Percentiles rank a stretch among this genome's conserved stretches.
Conservation (phyloP, 2,113 vertebrate species). For the Brienomyrus longianalis region DNA sequence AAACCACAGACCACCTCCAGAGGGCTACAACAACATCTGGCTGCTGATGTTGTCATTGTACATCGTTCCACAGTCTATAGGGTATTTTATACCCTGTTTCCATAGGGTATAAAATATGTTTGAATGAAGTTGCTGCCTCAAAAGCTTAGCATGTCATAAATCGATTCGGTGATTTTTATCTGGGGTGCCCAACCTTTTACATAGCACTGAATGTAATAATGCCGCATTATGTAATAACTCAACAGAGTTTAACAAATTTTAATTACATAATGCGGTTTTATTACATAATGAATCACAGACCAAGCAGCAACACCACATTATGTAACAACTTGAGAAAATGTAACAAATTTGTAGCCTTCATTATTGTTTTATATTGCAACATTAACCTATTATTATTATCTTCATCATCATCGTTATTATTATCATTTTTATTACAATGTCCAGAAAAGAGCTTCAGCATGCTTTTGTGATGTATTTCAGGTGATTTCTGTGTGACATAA, state of each 20-base stretch:
- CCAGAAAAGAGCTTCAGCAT: neutral
- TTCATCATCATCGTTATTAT: neutral
- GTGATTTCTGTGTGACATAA: neutral
- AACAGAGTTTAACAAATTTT: neutral
- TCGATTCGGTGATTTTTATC: too few relatives aligned
- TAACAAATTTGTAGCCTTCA: neutral
- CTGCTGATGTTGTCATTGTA: too few relatives aligned
- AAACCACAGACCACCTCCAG: too few relatives aligned
- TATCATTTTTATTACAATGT: neutral
- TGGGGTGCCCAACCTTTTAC: too few relatives aligned
- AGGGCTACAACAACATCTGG: too few relatives aligned
- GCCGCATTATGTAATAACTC: neutral
- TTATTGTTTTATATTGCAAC: neutral
- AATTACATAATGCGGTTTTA: neutral
- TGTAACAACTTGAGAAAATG: neutral
- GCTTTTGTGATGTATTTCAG: neutral
- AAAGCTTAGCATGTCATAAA: too few relatives aligned
- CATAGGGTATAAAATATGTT: too few relatives aligned
- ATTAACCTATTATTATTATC: neutral
- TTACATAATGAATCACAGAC: neutral
- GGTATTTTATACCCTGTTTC: too few relatives aligned
- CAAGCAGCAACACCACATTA: neutral
- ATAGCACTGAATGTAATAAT: neutral
- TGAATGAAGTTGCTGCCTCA: too few relatives aligned
- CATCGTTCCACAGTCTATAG: too few relatives aligned